Evolutionary conservation across 2,797 vertebrate genomes (phyloP).

Genomic region (Novumbra hubbsi): DNA sequence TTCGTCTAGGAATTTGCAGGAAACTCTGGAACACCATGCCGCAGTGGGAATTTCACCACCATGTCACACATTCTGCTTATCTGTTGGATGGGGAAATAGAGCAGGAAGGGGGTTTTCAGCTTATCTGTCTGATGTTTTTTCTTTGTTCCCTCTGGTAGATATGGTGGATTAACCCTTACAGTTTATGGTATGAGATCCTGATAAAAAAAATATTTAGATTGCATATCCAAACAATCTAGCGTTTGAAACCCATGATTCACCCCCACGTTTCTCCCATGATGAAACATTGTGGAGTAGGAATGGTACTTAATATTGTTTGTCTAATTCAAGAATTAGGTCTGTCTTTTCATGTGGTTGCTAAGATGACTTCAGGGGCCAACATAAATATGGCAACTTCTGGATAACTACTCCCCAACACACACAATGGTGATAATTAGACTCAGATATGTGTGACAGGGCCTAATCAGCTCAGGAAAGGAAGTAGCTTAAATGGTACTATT

Average conservation of each 20-base stretch:
- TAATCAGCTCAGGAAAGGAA: too few species aligned
- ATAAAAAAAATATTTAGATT: background rate
- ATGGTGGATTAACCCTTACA: constrained; percentile 10
- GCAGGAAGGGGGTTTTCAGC: constrained; percentile 34
- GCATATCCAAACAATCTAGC: background rate
- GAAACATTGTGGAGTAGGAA: background rate
- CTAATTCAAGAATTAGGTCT: background rate
- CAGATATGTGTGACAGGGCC: too few species aligned
- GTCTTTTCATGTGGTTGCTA: too few species aligned
- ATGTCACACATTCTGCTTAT: constrained; percentile 45
- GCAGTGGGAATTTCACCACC: constrained; percentile 31
- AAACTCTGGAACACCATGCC: constrained; percentile 33
- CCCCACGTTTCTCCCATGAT: background rate
- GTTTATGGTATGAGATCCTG: constrained; percentile 6
- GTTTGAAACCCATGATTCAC: background rate
- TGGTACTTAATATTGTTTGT: background rate
- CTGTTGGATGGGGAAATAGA: constrained; percentile 9
- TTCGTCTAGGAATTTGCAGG: constrained; percentile 46
- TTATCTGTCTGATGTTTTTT: constrained; percentile 6
- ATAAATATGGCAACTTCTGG: too few species aligned
- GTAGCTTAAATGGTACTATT: too few species aligned
- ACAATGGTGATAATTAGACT: too few species aligned
- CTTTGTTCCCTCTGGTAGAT: background rate
- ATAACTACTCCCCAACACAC: too few species aligned
- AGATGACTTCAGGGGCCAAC: too few species aligned